Base-by-base conservation (phyloP, 2,113 vertebrate species). In the Syrmaticus mikado region DNA sequence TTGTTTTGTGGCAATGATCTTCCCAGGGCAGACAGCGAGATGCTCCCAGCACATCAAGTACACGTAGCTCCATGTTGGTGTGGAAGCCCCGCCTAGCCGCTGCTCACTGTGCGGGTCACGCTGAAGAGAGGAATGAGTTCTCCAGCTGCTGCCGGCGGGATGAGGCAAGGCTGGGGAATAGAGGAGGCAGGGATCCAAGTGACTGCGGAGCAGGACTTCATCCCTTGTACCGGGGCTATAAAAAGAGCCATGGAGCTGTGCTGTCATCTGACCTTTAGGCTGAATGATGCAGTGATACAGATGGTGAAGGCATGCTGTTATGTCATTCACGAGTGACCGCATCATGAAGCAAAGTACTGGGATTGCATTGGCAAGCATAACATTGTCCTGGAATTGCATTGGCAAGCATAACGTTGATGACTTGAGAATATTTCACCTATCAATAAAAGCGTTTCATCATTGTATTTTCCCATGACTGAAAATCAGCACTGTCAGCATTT, bases 231-330 rank as follows among this genome's bases (percentile, higher is more conserved):
- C 36, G 20, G 21, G n/a, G 34, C 48, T 25, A 77, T 82, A 66
- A 91, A 95, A 92, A 70, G 67, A 82, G 90, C 74, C 57, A 58
- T 68, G 45, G 38, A 83, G 61, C 45, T 43, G 12, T 85, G 93
- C 60, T 89, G 60, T 80, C 75, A 80, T 74, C 87, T 93, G 82
- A 95, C 41, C 85, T 93, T 73, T 92, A 87, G 45, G 21, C 68
- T 77, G 68, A 91, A 77, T 64, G 68, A 91, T 5, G 1, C 84
- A 81, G 72, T 43, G 40, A 66, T 92, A 87, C 50, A 40, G 85
- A 81, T 34, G 43, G 74, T 86, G 36, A 90, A 86, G 45, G 30
- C 57, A 38, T 10, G 2, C 70, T 82, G 62, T 77, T 76, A 70
- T 34, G 40, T 71, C 38, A 74, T 50, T 87, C 8, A 8, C 79